Evolutionary conservation across 2,888 invertebrate genomes (phyloP).

Genomic region (Megalurothrips usitatus): DNA sequence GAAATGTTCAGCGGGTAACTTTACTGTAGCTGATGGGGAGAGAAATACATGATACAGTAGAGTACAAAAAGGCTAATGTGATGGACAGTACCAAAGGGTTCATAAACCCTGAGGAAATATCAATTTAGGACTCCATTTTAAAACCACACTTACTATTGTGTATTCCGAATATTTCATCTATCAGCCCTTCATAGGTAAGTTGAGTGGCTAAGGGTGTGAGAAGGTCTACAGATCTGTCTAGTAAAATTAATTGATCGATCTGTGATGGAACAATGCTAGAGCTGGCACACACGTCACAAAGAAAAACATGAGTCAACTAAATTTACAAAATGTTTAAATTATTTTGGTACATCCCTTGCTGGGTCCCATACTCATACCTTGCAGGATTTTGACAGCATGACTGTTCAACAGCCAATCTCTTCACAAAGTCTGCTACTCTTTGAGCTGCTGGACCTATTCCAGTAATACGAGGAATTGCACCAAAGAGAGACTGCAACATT

Average conservation of each 20-base stretch:
- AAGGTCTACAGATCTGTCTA: slow-evolving; percentile 89
- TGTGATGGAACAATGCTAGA: slow-evolving; percentile 52
- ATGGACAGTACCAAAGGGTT: not conserved
- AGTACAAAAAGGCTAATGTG: not conserved
- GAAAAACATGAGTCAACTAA: not conserved
- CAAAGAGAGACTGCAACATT: slow-evolving; percentile 80
- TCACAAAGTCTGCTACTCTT: slow-evolving; percentile 82
- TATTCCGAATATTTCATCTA: slow-evolving; percentile 92
- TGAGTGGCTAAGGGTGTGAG: slow-evolving; percentile 90
- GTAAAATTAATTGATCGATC: slow-evolving; percentile 82
- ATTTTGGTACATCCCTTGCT: too few relatives aligned
- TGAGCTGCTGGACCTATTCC: slow-evolving; percentile 86
- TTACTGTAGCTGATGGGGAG: slow-evolving; percentile 58
- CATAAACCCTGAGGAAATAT: not conserved
- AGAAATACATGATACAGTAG: slow-evolving; percentile 29
- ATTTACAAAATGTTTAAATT: not conserved
- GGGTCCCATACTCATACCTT: not conserved
- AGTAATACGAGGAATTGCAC: slow-evolving; percentile 81
- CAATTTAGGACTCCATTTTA: not conserved
- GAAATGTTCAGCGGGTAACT: slow-evolving; percentile 82
- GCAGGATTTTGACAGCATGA: not conserved
- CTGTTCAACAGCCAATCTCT: slow-evolving; percentile 63
- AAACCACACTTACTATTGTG: slow-evolving; percentile 54
- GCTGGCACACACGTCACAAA: not conserved
- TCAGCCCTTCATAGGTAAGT: slow-evolving; percentile 93